Percentiles rank a stretch among this genome's conserved stretches.
phyloP scores from a whole-genome alignment of 1,140 invertebrate genomes.

The Drosophila sulfurigaster region DNA sequence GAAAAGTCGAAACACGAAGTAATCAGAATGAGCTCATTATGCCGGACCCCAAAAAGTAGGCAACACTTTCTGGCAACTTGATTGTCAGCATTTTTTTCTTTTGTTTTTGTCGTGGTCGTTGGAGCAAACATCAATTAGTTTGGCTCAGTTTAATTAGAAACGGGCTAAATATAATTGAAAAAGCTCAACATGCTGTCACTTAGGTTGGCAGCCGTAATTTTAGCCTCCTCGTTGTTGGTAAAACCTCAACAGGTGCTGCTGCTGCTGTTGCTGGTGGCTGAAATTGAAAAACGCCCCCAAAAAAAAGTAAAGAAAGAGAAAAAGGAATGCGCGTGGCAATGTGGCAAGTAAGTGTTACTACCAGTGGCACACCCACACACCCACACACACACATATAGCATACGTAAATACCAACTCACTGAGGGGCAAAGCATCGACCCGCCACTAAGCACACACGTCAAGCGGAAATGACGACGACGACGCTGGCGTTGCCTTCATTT shows the following conservation, averaged over 20 bases:
- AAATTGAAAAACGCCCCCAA: constrained; percentile 58
- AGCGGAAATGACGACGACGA: constrained; percentile 69
- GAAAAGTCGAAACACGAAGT: neutral
- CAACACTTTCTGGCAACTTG: constrained; percentile 12
- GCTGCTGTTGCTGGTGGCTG: constrained; percentile 13
- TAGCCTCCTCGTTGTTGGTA: neutral
- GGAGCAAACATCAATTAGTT: constrained; percentile 44
- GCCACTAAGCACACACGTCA: constrained; percentile 40
- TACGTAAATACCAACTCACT: constrained; percentile 6
- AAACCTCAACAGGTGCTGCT: constrained; percentile 62
- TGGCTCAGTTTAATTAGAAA: constrained; percentile 40
- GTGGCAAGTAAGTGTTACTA: constrained; percentile 59
- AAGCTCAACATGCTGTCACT: constrained; percentile 46
- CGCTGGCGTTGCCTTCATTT: constrained; percentile 53
- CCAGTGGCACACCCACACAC: constrained; percentile 39
- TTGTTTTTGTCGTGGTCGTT: constrained; percentile 2
- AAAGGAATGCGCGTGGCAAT: constrained; percentile 34
- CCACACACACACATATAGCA: constrained; percentile 15
- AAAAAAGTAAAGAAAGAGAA: neutral
- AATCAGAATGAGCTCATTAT: constrained; percentile 21
- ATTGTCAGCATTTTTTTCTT: constrained; percentile 27
- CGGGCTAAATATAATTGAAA: constrained; percentile 53
- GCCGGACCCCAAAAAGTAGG: constrained; percentile 19
- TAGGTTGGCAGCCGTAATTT: constrained; percentile 10
- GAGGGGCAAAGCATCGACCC: constrained; percentile 28